Conservation (phyloP, 2,888 invertebrate species). For the Drosophila hamatofila region DNA sequence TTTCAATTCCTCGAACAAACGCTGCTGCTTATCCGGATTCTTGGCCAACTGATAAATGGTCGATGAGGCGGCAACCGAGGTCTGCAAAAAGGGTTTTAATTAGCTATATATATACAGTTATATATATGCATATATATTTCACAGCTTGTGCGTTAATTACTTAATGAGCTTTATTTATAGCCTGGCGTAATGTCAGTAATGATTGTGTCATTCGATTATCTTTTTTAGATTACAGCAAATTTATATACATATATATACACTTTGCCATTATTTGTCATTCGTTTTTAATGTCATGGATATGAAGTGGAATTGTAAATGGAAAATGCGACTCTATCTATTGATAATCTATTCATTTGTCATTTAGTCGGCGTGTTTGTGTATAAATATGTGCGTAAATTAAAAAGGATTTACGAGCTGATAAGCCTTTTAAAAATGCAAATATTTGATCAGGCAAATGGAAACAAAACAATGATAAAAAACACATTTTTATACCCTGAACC, state of each 20-base stretch:
- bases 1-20: constrained; percentile 88
- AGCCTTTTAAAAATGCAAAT: background rate
- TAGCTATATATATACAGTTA: background rate
- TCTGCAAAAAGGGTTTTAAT: constrained; percentile 83
- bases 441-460: background rate
- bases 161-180: constrained; percentile 25
- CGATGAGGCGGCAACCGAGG: constrained; percentile 91
- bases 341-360: constrained; percentile 8
- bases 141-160: constrained; percentile 29
- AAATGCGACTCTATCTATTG: background rate
- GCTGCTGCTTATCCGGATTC: constrained; percentile 89
- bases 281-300: constrained; percentile 1
- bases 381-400: background rate
- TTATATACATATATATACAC: background rate
- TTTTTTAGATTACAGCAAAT: constrained; percentile 9
- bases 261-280: background rate
- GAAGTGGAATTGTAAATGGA: background rate
- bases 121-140: background rate
- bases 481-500: too few relatives aligned
- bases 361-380: background rate
- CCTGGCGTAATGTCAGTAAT: constrained; percentile 1
- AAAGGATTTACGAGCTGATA: background rate
- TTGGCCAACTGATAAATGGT: constrained; percentile 91
- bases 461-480: background rate
- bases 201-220: constrained; percentile 18